These are phyloP conservation scores for Sitta carolinensis DNA, from an alignment of 2,797 vertebrate species.

Conservation along the genomic window DNA sequence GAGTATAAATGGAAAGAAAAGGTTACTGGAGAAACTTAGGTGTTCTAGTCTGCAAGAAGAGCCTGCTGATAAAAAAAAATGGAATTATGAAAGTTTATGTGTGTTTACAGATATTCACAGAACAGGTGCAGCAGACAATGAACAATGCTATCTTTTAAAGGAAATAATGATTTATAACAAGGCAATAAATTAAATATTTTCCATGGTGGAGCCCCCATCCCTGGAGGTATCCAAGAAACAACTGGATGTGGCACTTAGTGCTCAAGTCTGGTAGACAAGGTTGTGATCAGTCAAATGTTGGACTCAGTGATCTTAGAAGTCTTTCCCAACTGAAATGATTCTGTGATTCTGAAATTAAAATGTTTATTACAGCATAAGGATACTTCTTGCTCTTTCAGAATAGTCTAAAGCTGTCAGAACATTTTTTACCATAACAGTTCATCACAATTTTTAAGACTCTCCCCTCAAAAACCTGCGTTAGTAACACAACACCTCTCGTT, in stretches of 20 bases:
- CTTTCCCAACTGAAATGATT: background rate
- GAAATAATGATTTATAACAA: background rate
- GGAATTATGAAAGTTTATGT: background rate
- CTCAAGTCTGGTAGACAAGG: background rate
- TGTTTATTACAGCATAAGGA: background rate
- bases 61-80: background rate
- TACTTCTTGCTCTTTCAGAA: background rate
- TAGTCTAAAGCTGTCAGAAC: background rate
- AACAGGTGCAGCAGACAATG: background rate
- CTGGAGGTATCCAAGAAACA: background rate
- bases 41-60: background rate
- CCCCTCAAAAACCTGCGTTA: background rate
- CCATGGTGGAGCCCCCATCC: background rate
- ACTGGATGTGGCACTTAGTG: background rate
- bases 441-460: background rate
- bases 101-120: background rate
- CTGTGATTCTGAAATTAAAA: background rate
- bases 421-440: background rate
- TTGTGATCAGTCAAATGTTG: background rate
- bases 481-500: fast-evolving
- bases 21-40: background rate
- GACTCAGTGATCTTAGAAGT: background rate
- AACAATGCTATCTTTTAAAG: background rate
- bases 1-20: background rate
- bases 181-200: background rate